These are phyloP conservation scores for Ibycter americanus DNA, from an alignment of 2,797 vertebrate species.

Conservation along the genomic window DNA sequence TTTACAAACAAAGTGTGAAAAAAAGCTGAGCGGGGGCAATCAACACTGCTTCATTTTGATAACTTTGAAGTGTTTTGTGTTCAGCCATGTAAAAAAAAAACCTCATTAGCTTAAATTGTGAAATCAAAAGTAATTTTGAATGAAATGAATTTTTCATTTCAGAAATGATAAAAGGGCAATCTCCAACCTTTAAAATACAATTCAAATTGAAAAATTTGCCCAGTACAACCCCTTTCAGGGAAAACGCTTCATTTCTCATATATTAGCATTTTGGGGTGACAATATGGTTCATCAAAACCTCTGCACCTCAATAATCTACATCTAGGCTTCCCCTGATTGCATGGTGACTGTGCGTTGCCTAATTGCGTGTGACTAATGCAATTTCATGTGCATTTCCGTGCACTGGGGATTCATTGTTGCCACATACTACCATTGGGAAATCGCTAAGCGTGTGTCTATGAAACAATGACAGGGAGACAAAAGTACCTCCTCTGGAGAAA, in stretches of 20 bases:
- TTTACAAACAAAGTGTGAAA: neutral
- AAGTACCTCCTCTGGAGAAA: slow-evolving; percentile 42
- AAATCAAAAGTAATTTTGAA: slow-evolving; percentile 56
- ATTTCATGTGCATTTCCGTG: slow-evolving; percentile 66
- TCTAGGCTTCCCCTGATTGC: slow-evolving; percentile 41
- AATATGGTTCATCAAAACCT: slow-evolving; percentile 35
- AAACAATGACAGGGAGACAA: slow-evolving; percentile 55
- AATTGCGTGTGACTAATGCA: slow-evolving; percentile 66
- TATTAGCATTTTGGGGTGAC: slow-evolving; percentile 22
- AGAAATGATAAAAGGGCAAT: neutral
- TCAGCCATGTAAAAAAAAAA: neutral
- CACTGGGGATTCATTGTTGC: slow-evolving; percentile 65
- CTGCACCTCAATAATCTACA: slow-evolving; percentile 30
- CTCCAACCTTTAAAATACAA: slow-evolving; percentile 22
- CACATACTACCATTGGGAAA: slow-evolving; percentile 66
- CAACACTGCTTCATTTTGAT: slow-evolving; percentile 21
- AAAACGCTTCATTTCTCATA: slow-evolving; percentile 2
- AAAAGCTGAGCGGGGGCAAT: neutral
- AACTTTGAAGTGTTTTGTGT: slow-evolving; percentile 31
- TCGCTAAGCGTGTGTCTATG: slow-evolving; percentile 36
- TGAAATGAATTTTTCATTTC: slow-evolving; percentile 33
- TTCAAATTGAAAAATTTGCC: slow-evolving; percentile 5
- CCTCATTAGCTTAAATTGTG: slow-evolving; percentile 45
- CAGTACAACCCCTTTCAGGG: neutral
- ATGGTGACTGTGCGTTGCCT: slow-evolving; percentile 52